Percentiles rank a stretch among this genome's conserved stretches.
Evolutionary conservation across 1,140 invertebrate species (phyloP).

Genomic region (honey bee (Apis mellifera)): Amel_HAv3.1 CM009945.2:7278501-7279000

Average conservation of each 20-base stretch:
- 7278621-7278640: slow-evolving; percentile 66
- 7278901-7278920: slow-evolving; percentile 41
- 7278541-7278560: slow-evolving; percentile 75
- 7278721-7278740: slow-evolving; percentile 39
- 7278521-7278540: slow-evolving; percentile 45
- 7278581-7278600: slow-evolving; percentile 75
- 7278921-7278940: slow-evolving; percentile 2
- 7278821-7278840: slow-evolving; percentile 1
- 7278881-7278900: background rate
- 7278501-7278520: slow-evolving; percentile 49
- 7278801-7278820: background rate
- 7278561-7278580: slow-evolving; percentile 74
- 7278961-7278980: background rate
- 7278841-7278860: background rate
- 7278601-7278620: slow-evolving; percentile 69
- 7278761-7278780: background rate
- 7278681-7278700: slow-evolving; percentile 74
- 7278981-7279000: background rate
- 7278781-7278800: too few relatives aligned
- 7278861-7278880: background rate
- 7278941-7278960: background rate
- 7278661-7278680: slow-evolving; percentile 67
- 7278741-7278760: background rate
- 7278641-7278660: slow-evolving; percentile 66
- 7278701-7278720: slow-evolving; percentile 60